Evolutionary conservation across 2,888 invertebrate species (phyloP).

Genomic region (Sarcophaga subvicina): DNA sequence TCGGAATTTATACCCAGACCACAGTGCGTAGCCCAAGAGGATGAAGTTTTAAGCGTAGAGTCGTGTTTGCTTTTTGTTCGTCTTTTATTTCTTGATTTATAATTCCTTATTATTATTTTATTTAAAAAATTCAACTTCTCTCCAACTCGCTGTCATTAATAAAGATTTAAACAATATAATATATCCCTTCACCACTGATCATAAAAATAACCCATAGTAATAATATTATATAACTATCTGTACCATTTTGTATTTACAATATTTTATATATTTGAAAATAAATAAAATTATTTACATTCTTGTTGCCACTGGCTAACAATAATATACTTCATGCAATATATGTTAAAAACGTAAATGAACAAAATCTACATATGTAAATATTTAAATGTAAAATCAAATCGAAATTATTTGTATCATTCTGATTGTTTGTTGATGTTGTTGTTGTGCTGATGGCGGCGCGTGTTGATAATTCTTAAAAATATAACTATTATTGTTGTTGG

Average conservation of each 20-base stretch:
- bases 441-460: constrained; percentile 67
- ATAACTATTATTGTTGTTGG: constrained; percentile 73
- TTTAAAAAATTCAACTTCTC: background rate
- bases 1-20: too few species aligned
- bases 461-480: constrained; percentile 59
- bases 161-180: constrained; percentile 1
- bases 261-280: background rate
- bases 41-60: too few species aligned
- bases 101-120: too few species aligned
- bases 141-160: constrained; percentile 2
- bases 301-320: constrained; percentile 68
- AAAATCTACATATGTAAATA: constrained; percentile 6
- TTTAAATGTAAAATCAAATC: constrained; percentile 29
- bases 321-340: constrained; percentile 65
- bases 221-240: background rate
- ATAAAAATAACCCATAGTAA: background rate
- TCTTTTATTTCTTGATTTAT: too few species aligned
- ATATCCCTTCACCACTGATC: background rate
- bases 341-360: constrained; percentile 39
- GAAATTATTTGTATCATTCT: constrained; percentile 54
- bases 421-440: constrained; percentile 69
- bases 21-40: too few species aligned
- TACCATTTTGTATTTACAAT: background rate
- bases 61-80: too few species aligned
- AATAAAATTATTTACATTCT: constrained; percentile 39